phyloP scores from a whole-genome alignment of 1,140 invertebrate genomes.

The Lordiphosa clarofinis region DNA sequence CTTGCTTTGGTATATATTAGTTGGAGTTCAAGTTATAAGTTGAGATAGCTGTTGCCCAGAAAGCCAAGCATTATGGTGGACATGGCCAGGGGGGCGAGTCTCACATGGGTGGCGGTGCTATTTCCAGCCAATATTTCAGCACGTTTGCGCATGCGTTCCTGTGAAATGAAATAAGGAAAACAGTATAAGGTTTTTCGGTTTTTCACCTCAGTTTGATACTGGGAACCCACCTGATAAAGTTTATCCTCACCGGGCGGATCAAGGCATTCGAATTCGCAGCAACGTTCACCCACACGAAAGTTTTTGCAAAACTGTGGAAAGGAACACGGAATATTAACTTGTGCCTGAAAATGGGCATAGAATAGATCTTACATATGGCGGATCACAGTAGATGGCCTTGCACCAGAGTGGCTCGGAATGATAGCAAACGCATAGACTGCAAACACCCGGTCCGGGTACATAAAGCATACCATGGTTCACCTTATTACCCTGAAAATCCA shows the following conservation, averaged over 20 bases:
- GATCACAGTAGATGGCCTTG: slow-evolving; percentile 91
- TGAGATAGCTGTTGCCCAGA: slow-evolving; percentile 65
- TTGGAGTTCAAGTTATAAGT: slow-evolving; percentile 71
- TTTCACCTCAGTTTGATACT: too few relatives aligned
- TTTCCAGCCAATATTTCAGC: slow-evolving; percentile 82
- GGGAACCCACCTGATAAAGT: slow-evolving; percentile 79
- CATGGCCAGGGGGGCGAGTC: slow-evolving; percentile 59
- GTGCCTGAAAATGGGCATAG: neutral
- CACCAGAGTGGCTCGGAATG: slow-evolving; percentile 92
- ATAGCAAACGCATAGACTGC: slow-evolving; percentile 91
- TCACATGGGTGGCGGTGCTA: slow-evolving; percentile 79
- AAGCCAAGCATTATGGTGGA: slow-evolving; percentile 75
- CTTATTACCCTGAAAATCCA: slow-evolving; percentile 88
- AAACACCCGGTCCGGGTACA: slow-evolving; percentile 91
- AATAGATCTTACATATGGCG: slow-evolving; percentile 86
- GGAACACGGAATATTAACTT: slow-evolving; percentile 1
- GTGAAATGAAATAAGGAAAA: neutral
- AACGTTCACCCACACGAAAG: slow-evolving; percentile 87
- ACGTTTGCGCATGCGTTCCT: slow-evolving; percentile 81
- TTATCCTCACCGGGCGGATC: slow-evolving; percentile 84
- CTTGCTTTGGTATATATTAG: neutral
- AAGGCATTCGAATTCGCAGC: slow-evolving; percentile 88
- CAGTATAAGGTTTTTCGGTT: neutral
- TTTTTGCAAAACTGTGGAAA: slow-evolving; percentile 86
- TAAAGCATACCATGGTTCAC: slow-evolving; percentile 89